Conservation (phyloP, 1,140 invertebrate genomes). For the Euwallacea similis region DNA sequence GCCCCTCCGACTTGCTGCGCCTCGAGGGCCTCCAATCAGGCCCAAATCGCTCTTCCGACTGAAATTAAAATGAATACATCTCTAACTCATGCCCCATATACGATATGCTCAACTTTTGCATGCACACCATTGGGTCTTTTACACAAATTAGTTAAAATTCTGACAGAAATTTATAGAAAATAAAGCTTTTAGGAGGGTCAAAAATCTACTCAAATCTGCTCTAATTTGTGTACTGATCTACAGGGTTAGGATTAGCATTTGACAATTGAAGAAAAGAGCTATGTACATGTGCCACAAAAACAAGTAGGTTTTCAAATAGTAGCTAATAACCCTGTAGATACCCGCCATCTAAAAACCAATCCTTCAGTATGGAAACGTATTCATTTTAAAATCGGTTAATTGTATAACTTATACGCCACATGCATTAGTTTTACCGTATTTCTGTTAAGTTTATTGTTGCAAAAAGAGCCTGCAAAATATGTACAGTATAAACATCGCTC, state of each 20-base stretch:
- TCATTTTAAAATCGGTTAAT: slow-evolving; percentile 50
- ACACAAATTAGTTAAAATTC: slow-evolving; percentile 24
- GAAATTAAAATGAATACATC: slow-evolving; percentile 57
- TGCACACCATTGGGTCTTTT: slow-evolving; percentile 33
- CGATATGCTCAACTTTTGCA: slow-evolving; percentile 19
- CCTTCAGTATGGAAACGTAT: slow-evolving; percentile 50
- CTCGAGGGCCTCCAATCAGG: slow-evolving; percentile 57
- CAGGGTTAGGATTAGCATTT: slow-evolving; percentile 29
- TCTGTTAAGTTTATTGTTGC: background rate
- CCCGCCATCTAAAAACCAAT: slow-evolving; percentile 28
- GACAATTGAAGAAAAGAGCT: background rate
- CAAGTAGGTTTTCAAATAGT: background rate
- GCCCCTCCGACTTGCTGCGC: slow-evolving; percentile 73
- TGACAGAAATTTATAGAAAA: background rate
- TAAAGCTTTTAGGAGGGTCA: background rate
- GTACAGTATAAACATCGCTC: slow-evolving; percentile 2
- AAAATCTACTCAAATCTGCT: slow-evolving; percentile 9
- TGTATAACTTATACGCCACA: slow-evolving; percentile 34
- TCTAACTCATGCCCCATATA: slow-evolving; percentile 43
- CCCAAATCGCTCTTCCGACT: slow-evolving; percentile 60
- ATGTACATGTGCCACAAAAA: too few relatives aligned
- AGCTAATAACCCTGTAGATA: slow-evolving; percentile 36
- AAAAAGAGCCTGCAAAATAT: slow-evolving; percentile 14
- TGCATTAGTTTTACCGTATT: slow-evolving; percentile 37
- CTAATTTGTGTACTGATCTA: slow-evolving; percentile 33